Evolutionary conservation across 2,113 vertebrate species (phyloP).

Genomic region (Eretmodus cyanostictus): DNA sequence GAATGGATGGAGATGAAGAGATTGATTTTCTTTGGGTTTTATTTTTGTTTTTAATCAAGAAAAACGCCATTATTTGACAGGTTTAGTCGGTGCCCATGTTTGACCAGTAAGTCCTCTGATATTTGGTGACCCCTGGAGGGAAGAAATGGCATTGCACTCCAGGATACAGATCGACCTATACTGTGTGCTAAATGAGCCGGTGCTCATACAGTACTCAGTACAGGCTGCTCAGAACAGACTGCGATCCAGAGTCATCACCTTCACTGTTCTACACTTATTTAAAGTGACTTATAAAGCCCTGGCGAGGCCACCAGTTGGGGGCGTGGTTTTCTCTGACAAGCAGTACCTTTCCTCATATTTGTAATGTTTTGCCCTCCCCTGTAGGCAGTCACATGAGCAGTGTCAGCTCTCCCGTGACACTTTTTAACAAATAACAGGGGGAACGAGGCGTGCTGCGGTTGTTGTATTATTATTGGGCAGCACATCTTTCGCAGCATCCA

Average conservation of each 20-base stretch:
- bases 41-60: neutral
- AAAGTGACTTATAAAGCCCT: too few relatives aligned
- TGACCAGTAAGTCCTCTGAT: neutral
- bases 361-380: conserved; percentile 6
- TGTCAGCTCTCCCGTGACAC: conserved; percentile 54
- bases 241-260: neutral
- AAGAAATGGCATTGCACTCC: neutral
- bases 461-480: conserved; percentile 27
- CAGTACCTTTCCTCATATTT: neutral
- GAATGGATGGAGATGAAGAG: neutral
- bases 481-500: conserved; percentile 14
- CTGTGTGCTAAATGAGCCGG: neutral
- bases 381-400: conserved; percentile 59
- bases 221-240: neutral
- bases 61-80: neutral
- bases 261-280: neutral
- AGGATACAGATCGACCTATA: neutral
- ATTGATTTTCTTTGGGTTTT: neutral
- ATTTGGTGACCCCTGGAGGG: conserved; percentile 5
- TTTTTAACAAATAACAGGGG: conserved; percentile 47
- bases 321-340: neutral
- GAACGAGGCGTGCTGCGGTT: conserved; percentile 38
- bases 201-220: neutral
- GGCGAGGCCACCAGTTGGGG: neutral
- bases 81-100: neutral